phyloP scores from a whole-genome alignment of 2,797 vertebrate genomes.

The Sparidentex hasta region DNA sequence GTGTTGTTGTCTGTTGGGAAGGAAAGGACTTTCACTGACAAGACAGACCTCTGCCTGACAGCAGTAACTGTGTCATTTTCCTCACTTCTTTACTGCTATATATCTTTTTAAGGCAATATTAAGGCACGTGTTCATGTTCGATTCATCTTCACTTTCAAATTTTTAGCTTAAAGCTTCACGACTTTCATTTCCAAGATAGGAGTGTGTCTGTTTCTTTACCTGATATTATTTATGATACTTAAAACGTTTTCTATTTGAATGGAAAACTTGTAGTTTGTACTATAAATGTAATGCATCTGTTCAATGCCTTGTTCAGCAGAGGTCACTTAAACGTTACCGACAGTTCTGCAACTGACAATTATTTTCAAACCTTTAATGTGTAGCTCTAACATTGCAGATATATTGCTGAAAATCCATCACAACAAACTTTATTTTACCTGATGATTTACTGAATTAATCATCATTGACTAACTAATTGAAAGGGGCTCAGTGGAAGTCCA shows the following conservation, averaged over 20 bases:
- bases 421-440: not conserved
- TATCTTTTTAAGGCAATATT: conserved; percentile 3
- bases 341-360: not conserved
- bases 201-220: not conserved
- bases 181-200: not conserved
- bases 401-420: not conserved
- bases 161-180: not conserved
- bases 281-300: not conserved
- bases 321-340: not conserved
- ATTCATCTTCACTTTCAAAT: not conserved
- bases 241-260: not conserved
- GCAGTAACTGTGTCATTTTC: not conserved
- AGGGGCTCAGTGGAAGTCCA: not conserved
- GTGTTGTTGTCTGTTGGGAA: conserved; percentile 39
- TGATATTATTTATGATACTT: not conserved
- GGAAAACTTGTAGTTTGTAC: not conserved
- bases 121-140: not conserved
- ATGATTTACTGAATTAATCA: not conserved
- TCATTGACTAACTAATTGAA: not conserved
- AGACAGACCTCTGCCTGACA: not conserved
- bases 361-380: not conserved
- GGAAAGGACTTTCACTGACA: conserved; percentile 32
- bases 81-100: not conserved
- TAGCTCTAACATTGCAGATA: not conserved
- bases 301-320: not conserved